A percentile compares a stretch with the other conserved stretches of the same genome.
Conservation (phyloP, 2,113 vertebrate species). For the Dicrurus megarhynchus region DNA sequence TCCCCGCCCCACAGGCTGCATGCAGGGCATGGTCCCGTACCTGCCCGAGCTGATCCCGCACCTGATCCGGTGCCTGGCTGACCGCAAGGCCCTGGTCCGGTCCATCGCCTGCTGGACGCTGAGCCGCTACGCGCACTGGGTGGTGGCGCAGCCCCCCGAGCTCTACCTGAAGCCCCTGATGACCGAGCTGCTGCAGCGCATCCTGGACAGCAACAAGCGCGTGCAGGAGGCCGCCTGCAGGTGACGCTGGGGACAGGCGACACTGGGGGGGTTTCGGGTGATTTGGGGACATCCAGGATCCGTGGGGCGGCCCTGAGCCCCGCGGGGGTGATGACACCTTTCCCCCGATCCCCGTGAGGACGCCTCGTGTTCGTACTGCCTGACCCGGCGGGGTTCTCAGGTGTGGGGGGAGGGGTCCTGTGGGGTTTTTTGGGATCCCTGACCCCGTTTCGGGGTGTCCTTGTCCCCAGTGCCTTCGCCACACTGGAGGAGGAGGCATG, state of each 20-base stretch:
- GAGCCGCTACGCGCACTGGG: conserved; percentile 96
- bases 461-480: conserved; percentile 83
- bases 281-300: background rate
- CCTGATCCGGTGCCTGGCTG: conserved; percentile 73
- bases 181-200: conserved; percentile 92
- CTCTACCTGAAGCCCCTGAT: conserved; percentile 93
- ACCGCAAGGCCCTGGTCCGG: background rate
- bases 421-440: no score
- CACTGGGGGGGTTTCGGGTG: background rate
- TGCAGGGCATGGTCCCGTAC: conserved; percentile 98
- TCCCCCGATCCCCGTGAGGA: background rate
- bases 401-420: background rate
- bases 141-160: conserved; percentile 92
- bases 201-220: conserved; percentile 93
- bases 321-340: background rate
- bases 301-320: background rate
- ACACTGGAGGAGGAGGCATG: conserved; percentile 94
- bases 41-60: conserved; percentile 93
- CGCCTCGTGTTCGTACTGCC: background rate
- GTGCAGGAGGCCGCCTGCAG: conserved; percentile 97
- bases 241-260: conserved; percentile 26
- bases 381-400: background rate
- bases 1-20: conserved; percentile 2
- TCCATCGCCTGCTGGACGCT: conserved; percentile 86
- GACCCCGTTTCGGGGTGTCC: background rate